Evolutionary conservation across 2,113 vertebrate species (phyloP).

Genomic region (Symphodus melops): DNA sequence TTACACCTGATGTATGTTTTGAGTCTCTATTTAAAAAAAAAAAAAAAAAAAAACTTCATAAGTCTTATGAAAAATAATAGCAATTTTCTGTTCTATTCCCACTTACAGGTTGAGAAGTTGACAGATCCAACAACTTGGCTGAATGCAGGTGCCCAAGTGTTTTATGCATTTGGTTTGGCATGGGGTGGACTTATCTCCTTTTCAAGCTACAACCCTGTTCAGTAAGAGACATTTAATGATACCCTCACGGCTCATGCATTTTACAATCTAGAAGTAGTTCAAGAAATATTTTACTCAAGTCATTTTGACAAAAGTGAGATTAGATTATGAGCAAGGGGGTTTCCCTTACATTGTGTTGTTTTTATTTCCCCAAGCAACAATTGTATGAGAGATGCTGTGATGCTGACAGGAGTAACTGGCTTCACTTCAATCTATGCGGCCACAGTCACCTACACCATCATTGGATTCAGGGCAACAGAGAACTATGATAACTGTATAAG

Average conservation of each 20-base stretch:
- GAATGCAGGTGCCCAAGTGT: slow-evolving; percentile 93
- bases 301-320: too few relatives aligned
- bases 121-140: slow-evolving; percentile 90
- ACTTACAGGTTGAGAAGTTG: slow-evolving; percentile 85
- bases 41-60: neutral
- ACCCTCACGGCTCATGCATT: too few relatives aligned
- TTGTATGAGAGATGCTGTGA: slow-evolving; percentile 89
- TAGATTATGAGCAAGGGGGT: neutral
- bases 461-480: slow-evolving; percentile 92
- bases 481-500: slow-evolving; percentile 87
- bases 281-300: too few relatives aligned
- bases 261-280: neutral
- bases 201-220: slow-evolving; percentile 95
- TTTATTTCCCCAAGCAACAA: slow-evolving; percentile 86
- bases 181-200: slow-evolving; percentile 96
- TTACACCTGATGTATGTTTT: slow-evolving; percentile 89
- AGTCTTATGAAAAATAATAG: neutral
- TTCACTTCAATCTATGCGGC: slow-evolving; percentile 91
- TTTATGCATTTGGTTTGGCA: slow-evolving; percentile 91
- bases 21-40: neutral
- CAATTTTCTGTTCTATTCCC: fast-evolving
- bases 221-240: slow-evolving; percentile 82
- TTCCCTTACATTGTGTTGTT: neutral
- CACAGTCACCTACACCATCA: slow-evolving; percentile 91
- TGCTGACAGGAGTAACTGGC: slow-evolving; percentile 89